Percentiles rank a stretch among this genome's conserved stretches.
Conservation (phyloP, 2,888 invertebrate genomes). For the Thera britannica region DNA sequence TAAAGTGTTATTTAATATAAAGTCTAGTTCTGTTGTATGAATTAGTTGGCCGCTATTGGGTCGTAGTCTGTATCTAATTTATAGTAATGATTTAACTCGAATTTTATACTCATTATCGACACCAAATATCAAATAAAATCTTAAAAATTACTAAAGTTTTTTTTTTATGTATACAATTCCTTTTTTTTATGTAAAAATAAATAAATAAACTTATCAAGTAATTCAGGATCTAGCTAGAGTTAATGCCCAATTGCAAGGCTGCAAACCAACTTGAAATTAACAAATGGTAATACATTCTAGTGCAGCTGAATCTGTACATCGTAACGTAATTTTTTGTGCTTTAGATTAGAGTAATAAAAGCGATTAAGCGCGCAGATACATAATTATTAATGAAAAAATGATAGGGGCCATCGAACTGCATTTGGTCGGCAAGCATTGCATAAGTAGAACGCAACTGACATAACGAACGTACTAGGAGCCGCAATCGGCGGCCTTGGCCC, state of each 20-base stretch:
- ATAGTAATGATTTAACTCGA: not conserved
- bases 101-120: slow-evolving; percentile 7
- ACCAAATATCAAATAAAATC: slow-evolving; percentile 25
- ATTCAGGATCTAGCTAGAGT: no score
- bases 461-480: slow-evolving; percentile 67
- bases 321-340: slow-evolving; percentile 4
- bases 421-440: slow-evolving; percentile 73
- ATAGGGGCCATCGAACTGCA: slow-evolving; percentile 74
- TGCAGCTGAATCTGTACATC: not conserved
- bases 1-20: no score
- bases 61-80: not conserved
- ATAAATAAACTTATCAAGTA: no score
- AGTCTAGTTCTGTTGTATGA: no score
- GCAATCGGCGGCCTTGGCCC: slow-evolving; percentile 80
- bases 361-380: slow-evolving; percentile 13
- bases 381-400: slow-evolving; percentile 45
- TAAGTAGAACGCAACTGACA: slow-evolving; percentile 83
- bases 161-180: not conserved
- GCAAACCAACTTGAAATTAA: no score
- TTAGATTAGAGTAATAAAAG: slow-evolving; percentile 19
- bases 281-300: no score
- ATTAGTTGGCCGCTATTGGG: no score
- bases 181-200: no score
- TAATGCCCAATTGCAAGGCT: no score
- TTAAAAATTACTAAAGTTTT: not conserved